Percentiles rank a stretch among this genome's conserved stretches.
These are phyloP conservation scores for Cantharis flavilabris DNA, from an alignment of 2,888 invertebrate genomes.

Conservation along the genomic window DNA sequence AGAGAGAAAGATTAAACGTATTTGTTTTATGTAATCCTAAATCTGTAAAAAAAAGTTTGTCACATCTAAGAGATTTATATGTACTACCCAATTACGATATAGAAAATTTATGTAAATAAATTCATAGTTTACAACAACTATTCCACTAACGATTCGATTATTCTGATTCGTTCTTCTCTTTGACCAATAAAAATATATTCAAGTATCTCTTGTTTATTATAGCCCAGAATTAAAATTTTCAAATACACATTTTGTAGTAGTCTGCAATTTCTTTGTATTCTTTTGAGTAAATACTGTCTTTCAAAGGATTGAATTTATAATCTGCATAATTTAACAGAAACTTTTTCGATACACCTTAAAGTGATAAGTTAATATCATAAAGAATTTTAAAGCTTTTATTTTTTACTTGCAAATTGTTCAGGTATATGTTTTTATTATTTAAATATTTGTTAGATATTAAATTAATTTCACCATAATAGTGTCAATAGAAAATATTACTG, in stretches of 20 bases:
- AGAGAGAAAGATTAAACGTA: neutral
- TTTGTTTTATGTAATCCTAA: neutral
- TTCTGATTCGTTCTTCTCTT: neutral
- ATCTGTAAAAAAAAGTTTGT: neutral
- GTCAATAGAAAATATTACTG: too few species aligned
- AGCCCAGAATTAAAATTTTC: neutral
- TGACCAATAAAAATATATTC: neutral
- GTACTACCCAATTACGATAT: neutral
- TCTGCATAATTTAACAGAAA: neutral
- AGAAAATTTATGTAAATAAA: neutral
- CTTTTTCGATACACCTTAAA: neutral
- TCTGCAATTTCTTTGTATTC: neutral
- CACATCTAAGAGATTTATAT: neutral
- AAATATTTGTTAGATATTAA: too few species aligned
- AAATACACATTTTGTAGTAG: neutral
- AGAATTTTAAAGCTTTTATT: neutral
- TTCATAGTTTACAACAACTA: neutral
- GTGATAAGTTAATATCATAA: neutral
- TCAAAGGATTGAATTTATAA: neutral
- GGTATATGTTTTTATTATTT: too few species aligned
- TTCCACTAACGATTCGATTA: neutral
- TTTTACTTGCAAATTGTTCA: neutral
- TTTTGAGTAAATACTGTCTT: neutral
- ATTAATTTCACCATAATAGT: too few species aligned
- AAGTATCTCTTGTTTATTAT: neutral